Percentiles rank a stretch among this genome's conserved stretches.
Conservation (phyloP, 2,113 vertebrate genomes). For the Thinocorus orbignyianus region DNA sequence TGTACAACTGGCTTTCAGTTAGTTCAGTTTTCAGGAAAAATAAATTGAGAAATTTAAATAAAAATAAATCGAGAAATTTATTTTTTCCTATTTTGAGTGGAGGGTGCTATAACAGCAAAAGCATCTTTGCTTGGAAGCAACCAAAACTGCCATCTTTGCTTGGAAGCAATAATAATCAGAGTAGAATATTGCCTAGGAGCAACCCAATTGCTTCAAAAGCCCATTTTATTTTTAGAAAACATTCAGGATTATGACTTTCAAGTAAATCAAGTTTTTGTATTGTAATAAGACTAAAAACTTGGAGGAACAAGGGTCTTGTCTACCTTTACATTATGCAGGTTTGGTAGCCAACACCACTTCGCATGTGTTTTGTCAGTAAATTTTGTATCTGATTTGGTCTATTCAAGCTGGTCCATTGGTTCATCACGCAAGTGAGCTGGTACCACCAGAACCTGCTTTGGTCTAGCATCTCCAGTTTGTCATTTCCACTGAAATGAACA, state of each 20-base stretch:
- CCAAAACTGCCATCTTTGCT: background rate
- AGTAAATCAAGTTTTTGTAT: background rate
- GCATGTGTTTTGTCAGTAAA: background rate
- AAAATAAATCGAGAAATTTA: background rate
- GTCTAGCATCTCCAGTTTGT: background rate
- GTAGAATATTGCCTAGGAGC: background rate
- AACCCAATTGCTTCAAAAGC: background rate
- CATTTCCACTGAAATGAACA: background rate
- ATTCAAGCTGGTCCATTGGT: background rate
- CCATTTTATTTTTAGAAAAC: background rate
- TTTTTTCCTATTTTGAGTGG: background rate
- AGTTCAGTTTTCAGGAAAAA: background rate
- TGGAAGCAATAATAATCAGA: background rate
- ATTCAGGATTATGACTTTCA: background rate
- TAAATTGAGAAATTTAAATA: too few species aligned
- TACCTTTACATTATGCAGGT: background rate
- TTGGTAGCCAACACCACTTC: background rate
- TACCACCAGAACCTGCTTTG: background rate
- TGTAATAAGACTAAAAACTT: background rate
- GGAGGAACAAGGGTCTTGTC: background rate
- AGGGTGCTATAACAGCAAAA: background rate
- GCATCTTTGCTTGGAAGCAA: background rate
- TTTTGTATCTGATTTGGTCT: background rate
- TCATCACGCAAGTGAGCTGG: accelerated
- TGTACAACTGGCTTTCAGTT: background rate